Evolutionary conservation across 2,888 invertebrate species (phyloP), one percentile per base, ranked within the genome.

Genomic region (Trichopoda pennipes): DNA sequence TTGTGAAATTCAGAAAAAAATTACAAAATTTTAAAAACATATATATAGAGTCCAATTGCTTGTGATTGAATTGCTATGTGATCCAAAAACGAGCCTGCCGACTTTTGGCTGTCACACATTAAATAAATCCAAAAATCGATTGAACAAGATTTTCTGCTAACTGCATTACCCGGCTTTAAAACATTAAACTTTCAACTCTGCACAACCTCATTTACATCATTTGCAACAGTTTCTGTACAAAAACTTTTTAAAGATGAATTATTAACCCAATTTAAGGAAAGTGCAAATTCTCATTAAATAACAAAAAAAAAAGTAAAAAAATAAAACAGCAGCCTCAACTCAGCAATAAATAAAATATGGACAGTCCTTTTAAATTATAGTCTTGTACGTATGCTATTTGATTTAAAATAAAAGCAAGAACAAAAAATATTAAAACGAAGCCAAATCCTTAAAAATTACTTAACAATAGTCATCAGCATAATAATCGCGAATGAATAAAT

Each of bases 381-480:
- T n/a, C 16, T 42, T 53, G 44, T n/a, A n/a, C n/a, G 8, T 47
- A 63, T 55, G 63, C 21, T 53, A 55, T 73, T 73, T 73, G 53
- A 72, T 73, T 55, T 73, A 63, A 55, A 63, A 55, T 8, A 28
- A 2, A 28, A 28, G 8, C 1, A 7, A 28, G 38, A 42, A 28
- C 17, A 64, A 56, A 23, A 64, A 35, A 28, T 28, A 28, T n/a
- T 8, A 8, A n/a, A 63, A 4, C 14, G 8, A n/a, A 63, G 14
- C 6, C 35, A 72, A 66, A 72, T 44, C 55, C 47, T 79, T 61
- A 55, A 73, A 73, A 60, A 66, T 68, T 79, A 38, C 44, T 79
- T 79, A 68, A 61, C 66, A 73, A 68, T 61, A 68, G 68, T 73
- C 66, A 73, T 72, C 66, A 72, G 44, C 64, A 58, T 58, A 78